Percentiles rank a stretch among this genome's conserved stretches.
Conservation (phyloP, 2,113 vertebrate genomes). For the Paradisaea rubra region DNA sequence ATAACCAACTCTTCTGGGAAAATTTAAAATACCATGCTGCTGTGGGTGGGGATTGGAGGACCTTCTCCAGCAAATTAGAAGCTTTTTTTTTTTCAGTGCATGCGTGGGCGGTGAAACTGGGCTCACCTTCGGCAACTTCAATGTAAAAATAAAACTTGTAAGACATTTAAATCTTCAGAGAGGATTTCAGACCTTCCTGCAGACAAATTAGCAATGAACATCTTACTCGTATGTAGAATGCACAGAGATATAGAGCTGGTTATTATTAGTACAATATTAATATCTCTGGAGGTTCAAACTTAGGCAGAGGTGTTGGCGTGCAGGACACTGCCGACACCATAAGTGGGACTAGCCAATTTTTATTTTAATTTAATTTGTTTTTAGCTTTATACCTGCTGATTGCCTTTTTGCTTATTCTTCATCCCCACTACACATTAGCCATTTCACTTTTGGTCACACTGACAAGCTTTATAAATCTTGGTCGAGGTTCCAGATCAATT, state of each 20-base stretch:
- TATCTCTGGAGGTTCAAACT: not conserved
- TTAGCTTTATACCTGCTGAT: not conserved
- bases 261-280: constrained; percentile 24
- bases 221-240: not conserved
- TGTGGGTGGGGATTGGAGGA: constrained; percentile 57
- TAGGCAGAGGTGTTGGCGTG: not conserved
- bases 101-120: constrained; percentile 44
- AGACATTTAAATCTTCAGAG: constrained; percentile 47
- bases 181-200: constrained; percentile 30
- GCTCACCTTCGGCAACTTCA: constrained; percentile 58
- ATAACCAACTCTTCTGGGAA: constrained; percentile 34
- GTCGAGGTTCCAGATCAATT: not conserved
- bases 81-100: not conserved
- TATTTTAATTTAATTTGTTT: not conserved
- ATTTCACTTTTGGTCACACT: not conserved
- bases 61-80: constrained; percentile 56
- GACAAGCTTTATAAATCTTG: not conserved
- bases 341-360: not conserved
- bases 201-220: constrained; percentile 38
- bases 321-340: not conserved
- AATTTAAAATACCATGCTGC: constrained; percentile 47
- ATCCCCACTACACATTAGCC: not conserved
- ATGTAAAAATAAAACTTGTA: constrained; percentile 65
- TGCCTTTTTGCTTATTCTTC: not conserved
- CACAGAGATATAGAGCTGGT: not conserved